Evolutionary conservation across 2,113 vertebrate species (phyloP).

Genomic region (Nerophis lumbriciformis): DNA sequence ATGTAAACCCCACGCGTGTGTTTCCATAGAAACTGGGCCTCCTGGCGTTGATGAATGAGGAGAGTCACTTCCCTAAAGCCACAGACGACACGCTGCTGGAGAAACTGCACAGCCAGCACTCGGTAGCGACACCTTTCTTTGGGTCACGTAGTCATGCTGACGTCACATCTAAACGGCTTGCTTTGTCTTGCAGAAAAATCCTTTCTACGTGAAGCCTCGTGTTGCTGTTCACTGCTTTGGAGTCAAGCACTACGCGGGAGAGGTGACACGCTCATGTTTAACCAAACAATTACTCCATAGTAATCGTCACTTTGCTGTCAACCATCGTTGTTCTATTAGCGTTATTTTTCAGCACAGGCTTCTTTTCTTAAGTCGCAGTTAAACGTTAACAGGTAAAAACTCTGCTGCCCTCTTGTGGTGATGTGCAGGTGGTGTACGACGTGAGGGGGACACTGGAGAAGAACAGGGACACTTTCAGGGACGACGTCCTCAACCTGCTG

Average conservation of each 20-base stretch:
- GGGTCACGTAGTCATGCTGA: background rate
- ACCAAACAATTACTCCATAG: background rate
- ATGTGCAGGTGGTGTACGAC: constrained; percentile 88
- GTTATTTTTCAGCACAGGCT: no score
- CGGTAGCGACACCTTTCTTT: constrained; percentile 62
- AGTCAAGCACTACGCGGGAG: constrained; percentile 93
- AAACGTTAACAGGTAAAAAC: background rate
- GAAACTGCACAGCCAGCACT: constrained; percentile 90
- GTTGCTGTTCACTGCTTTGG: constrained; percentile 92
- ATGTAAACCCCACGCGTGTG: background rate
- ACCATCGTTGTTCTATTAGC: background rate
- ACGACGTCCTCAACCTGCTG: constrained; percentile 89
- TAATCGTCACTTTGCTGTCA: no score
- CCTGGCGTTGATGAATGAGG: constrained; percentile 93
- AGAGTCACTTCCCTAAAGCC: constrained; percentile 96
- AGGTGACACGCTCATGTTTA: constrained; percentile 68
- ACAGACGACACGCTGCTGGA: constrained; percentile 89
- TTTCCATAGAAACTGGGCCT: constrained; percentile 90
- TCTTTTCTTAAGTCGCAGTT: no score
- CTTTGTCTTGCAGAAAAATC: constrained; percentile 80
- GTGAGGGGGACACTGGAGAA: constrained; percentile 93
- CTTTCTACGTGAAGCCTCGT: constrained; percentile 93
- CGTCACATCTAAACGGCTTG: background rate
- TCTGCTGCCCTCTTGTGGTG: constrained; percentile 20
- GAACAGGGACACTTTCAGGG: constrained; percentile 94